Conservation (phyloP, 2,113 vertebrate species). For the Rhinopomastus cyanomelas region DNA sequence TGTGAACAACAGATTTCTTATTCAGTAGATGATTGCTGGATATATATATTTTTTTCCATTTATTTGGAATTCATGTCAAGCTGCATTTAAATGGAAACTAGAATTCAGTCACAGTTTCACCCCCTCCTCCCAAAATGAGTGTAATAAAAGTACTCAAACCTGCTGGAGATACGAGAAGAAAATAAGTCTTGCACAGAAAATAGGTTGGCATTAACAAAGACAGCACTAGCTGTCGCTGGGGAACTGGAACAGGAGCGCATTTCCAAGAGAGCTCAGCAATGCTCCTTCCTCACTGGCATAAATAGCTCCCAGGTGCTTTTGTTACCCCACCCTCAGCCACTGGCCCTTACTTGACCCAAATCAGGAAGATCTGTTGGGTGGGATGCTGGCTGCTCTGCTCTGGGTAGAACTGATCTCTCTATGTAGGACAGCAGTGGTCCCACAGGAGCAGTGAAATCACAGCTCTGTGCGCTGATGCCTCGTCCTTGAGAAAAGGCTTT, state of each 20-base stretch:
- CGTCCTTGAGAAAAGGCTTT: background rate
- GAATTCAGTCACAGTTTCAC: conserved; percentile 13
- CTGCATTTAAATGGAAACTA: conserved; percentile 37
- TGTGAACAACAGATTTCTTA: conserved; percentile 56
- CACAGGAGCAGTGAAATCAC: background rate
- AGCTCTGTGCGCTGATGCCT: background rate
- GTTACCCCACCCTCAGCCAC: background rate
- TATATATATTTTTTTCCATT: background rate
- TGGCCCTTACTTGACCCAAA: background rate
- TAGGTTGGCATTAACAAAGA: background rate
- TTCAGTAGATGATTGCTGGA: conserved; percentile 48
- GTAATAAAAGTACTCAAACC: conserved; percentile 13
- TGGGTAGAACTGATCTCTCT: rapidly evolving
- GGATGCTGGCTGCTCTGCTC: background rate
- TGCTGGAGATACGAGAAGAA: conserved; percentile 1
- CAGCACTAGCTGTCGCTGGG: background rate
- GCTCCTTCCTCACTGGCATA: background rate
- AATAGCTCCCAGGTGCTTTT: background rate
- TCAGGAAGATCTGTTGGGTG: background rate
- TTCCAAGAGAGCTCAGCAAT: background rate
- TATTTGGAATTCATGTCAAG: conserved; percentile 8
- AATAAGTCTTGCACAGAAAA: conserved; percentile 11
- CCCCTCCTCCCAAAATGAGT: background rate
- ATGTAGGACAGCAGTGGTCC: rapidly evolving
- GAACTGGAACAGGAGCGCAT: background rate